Evolutionary conservation across 2,888 invertebrate genomes (phyloP).

Genomic region (Synergus japonicus): DNA sequence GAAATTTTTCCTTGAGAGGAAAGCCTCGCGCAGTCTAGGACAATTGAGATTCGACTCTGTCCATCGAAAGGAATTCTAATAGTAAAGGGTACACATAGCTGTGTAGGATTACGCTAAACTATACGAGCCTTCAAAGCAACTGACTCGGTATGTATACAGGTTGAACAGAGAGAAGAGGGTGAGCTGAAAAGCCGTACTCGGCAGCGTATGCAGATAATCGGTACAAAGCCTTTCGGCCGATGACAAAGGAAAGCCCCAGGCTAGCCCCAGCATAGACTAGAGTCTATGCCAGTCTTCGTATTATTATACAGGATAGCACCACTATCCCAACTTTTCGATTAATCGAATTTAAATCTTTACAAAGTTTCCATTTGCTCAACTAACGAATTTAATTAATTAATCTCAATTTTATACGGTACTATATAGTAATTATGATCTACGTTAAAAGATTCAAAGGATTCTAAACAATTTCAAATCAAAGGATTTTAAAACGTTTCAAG

Average conservation of each 20-base stretch:
- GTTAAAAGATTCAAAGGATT: no score
- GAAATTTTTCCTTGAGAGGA: slow-evolving; percentile 26
- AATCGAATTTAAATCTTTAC: slow-evolving; percentile 42
- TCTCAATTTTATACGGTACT: neutral
- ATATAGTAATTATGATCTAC: no score
- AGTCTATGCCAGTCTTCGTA: slow-evolving; percentile 56
- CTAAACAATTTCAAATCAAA: neutral
- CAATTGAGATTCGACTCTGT: slow-evolving; percentile 47
- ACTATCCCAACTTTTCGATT: slow-evolving; percentile 27
- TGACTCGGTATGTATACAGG: slow-evolving; percentile 62
- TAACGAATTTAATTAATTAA: neutral
- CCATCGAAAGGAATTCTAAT: slow-evolving; percentile 57
- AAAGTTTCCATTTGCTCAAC: neutral
- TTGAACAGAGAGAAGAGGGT: slow-evolving; percentile 57
- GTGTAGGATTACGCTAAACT: slow-evolving; percentile 69
- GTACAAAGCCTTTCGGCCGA: slow-evolving; percentile 72
- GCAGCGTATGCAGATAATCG: slow-evolving; percentile 72
- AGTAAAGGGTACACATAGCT: slow-evolving; percentile 56
- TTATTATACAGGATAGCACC: slow-evolving; percentile 64
- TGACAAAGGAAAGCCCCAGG: slow-evolving; percentile 68
- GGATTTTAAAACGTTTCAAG: no score
- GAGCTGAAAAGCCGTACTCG: slow-evolving; percentile 66
- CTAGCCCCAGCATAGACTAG: slow-evolving; percentile 54
- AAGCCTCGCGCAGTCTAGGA: neutral
- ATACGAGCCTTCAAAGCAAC: slow-evolving; percentile 66